Evolutionary conservation across 2,888 invertebrate genomes (phyloP).

Genomic region (Standfussiana lucernea): DNA sequence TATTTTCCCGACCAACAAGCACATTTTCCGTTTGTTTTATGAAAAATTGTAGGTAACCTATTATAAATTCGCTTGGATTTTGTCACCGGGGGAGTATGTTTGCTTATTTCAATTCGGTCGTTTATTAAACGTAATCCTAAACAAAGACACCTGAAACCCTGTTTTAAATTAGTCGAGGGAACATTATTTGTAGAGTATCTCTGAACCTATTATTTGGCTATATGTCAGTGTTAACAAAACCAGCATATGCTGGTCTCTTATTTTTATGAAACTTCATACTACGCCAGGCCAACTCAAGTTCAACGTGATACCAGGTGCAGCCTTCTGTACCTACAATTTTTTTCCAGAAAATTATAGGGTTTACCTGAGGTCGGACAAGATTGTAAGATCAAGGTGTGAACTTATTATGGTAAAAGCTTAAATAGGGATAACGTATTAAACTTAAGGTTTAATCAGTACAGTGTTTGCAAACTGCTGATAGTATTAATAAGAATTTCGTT

Average conservation of each 20-base stretch:
- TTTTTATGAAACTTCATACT: not conserved
- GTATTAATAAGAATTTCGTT: not conserved
- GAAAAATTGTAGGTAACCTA: slow-evolving; percentile 42
- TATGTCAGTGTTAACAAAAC: not conserved
- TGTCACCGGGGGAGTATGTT: slow-evolving; percentile 44
- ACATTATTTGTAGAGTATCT: slow-evolving; percentile 33
- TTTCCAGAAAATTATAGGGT: slow-evolving; percentile 29
- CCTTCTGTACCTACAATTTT: slow-evolving; percentile 19
- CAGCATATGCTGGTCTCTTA: not conserved
- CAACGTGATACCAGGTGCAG: not conserved
- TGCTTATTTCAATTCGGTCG: slow-evolving; percentile 54
- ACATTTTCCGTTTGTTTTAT: slow-evolving; percentile 40
- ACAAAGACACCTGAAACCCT: slow-evolving; percentile 62
- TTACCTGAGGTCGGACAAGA: not conserved
- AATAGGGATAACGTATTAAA: slow-evolving; percentile 20
- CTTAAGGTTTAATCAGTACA: slow-evolving; percentile 26
- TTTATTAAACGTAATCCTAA: slow-evolving; percentile 67
- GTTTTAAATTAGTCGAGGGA: slow-evolving; percentile 52
- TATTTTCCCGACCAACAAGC: slow-evolving; percentile 32
- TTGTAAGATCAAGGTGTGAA: slow-evolving; percentile 24
- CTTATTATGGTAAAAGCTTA: slow-evolving; percentile 33
- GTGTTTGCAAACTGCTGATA: not conserved
- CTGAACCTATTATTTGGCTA: not conserved
- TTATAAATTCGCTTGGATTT: slow-evolving; percentile 48
- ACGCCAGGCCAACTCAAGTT: not conserved